phyloP scores from a whole-genome alignment of 2,113 vertebrate species.

The Apodemus speciosus region DNA sequence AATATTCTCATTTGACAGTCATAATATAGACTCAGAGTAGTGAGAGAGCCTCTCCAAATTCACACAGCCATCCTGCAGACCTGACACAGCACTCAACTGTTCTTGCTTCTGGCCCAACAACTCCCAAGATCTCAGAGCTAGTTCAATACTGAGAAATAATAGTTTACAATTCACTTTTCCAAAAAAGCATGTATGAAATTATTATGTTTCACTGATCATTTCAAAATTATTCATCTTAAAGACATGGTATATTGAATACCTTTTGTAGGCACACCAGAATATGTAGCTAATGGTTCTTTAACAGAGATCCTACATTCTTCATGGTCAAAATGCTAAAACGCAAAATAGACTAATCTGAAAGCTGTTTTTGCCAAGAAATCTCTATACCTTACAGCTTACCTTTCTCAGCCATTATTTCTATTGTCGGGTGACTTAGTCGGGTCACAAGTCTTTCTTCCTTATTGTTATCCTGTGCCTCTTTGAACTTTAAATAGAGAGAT shows the following conservation, averaged over 20 bases:
- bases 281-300: neutral
- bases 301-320: neutral
- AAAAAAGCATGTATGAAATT: neutral
- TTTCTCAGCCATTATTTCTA: conserved; percentile 84
- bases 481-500: conserved; percentile 88
- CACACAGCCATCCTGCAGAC: neutral
- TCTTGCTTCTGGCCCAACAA: neutral
- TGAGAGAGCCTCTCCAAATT: neutral
- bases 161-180: neutral
- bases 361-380: neutral
- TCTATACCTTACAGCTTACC: conserved; percentile 79
- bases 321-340: conserved; percentile 14
- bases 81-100: neutral
- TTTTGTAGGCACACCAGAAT: neutral
- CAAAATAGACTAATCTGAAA: neutral
- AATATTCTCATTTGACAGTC: neutral
- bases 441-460: conserved; percentile 69
- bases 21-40: neutral
- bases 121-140: neutral
- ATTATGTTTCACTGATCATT: neutral
- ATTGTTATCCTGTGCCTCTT: conserved; percentile 69
- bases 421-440: conserved; percentile 51
- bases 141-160: neutral
- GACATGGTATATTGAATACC: too few species aligned
- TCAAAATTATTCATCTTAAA: neutral